Percentiles rank a stretch among this genome's conserved stretches.
Evolutionary conservation across 1,140 invertebrate genomes (phyloP).

Genomic region (Drosophila bocki): DNA sequence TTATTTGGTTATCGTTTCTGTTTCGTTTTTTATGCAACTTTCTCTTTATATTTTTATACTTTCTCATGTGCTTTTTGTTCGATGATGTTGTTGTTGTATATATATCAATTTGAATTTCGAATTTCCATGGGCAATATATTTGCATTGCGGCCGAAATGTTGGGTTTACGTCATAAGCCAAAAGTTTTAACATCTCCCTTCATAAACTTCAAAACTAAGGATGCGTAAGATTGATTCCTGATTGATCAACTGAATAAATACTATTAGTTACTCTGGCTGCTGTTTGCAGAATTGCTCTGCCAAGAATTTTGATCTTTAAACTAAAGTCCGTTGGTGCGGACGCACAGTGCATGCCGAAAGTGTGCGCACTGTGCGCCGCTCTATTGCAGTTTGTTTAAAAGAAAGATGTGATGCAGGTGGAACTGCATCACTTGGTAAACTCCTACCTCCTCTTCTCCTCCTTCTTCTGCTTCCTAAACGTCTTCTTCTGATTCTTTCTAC

Average conservation of each 20-base stretch:
- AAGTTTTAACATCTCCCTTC: conserved; percentile 68
- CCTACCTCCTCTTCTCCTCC: conserved; percentile 15
- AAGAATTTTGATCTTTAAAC: conserved; percentile 51
- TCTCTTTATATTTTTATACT: conserved; percentile 72
- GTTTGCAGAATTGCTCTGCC: conserved; percentile 24
- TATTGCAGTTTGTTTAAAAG: conserved; percentile 76
- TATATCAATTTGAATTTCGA: conserved; percentile 75
- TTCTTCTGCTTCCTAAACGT: conserved; percentile 24
- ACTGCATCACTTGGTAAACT: conserved; percentile 39
- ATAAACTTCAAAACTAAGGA: conserved; percentile 63
- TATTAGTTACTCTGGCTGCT: conserved; percentile 37
- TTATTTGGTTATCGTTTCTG: conserved; percentile 47
- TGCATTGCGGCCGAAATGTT: conserved; percentile 48
- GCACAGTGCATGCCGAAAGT: conserved; percentile 70
- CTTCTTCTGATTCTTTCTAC: conserved; percentile 52
- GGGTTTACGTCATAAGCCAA: conserved; percentile 74
- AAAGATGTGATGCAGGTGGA: conserved; percentile 43
- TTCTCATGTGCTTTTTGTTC: conserved; percentile 48
- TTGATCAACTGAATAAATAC: conserved; percentile 43
- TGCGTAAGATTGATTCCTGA: conserved; percentile 63
- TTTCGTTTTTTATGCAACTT: conserved; percentile 64
- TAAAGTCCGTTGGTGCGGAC: conserved; percentile 57
- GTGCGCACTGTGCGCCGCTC: conserved; percentile 51
- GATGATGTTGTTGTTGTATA: conserved; percentile 78
- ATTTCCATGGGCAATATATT: conserved; percentile 35